Conservation (phyloP, 1,140 invertebrate genomes). For the Sinonovacula constricta region DNA sequence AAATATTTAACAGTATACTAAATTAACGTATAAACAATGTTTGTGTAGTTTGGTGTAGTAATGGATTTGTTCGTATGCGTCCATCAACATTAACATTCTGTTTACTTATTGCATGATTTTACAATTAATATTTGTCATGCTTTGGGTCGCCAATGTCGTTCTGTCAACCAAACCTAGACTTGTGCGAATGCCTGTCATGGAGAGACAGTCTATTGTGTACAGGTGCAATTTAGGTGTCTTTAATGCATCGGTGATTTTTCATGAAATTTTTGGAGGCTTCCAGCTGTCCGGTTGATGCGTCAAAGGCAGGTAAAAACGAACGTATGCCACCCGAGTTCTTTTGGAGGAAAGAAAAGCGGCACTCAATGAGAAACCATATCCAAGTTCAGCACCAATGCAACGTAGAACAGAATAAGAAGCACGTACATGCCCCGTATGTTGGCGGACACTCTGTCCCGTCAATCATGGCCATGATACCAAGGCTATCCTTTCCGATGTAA, state of each 20-base stretch:
- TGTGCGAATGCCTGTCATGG: no score
- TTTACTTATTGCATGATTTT: background rate
- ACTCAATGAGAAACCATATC: background rate
- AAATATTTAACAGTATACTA: no score
- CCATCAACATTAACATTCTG: background rate
- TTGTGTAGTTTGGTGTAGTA: no score
- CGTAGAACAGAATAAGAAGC: background rate
- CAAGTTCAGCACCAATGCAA: background rate
- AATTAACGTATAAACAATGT: no score
- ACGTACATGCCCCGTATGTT: constrained; percentile 76
- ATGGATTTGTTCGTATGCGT: no score
- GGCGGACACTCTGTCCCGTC: constrained; percentile 78
- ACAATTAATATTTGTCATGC: background rate
- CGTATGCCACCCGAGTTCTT: no score
- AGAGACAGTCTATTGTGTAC: no score
- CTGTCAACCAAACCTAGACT: no score
- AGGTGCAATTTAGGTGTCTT: no score
- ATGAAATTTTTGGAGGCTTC: no score
- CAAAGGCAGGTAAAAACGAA: background rate
- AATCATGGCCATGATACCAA: constrained; percentile 75
- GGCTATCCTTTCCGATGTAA: constrained; percentile 65
- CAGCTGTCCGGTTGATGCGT: background rate
- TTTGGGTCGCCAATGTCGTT: no score
- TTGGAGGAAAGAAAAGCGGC: background rate
- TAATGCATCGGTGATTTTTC: no score